Base-by-base conservation (phyloP, 2,888 invertebrate species). In the Drosophila nigricruria region DNA sequence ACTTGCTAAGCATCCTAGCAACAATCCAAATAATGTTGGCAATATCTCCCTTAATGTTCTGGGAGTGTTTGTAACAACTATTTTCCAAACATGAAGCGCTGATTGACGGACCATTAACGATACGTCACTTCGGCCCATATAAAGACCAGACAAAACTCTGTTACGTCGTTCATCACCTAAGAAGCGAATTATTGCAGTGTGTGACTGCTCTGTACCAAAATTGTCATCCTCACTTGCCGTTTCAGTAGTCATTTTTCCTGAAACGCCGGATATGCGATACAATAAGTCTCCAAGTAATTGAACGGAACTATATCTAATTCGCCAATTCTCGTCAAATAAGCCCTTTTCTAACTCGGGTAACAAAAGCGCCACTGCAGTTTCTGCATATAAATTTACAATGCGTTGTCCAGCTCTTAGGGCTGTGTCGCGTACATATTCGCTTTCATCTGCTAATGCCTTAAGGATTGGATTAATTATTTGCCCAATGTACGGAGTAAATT, bases 231-330 rank as follows among this genome's bases (percentile, higher is more conserved):
- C 99, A 79, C 97, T 97, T 0, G 98, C 98, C 0, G 98, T 98
- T 93, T 99, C 98, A 0, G 99, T 99, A 38, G 98, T 98, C 98
- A 99, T 99, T 94, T 99, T 99, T 60, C 99, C 99, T 32, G 98
- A 97, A 0, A 99, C 99, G 56, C 98, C 99, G 2, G 99, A 98
- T 78, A 99, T 97, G 71, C 98, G 96, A 93, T 99, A 99, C 27
- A 99, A 93, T 54, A 99, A 94, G 92, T 99, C 99, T 16, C 99
- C 99, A 38, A 99, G 93, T 32, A 99, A 94, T 92, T 99, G 98
- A 8, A 99, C 98, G 0, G 98, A 98, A 87, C 98, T 97, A 93
- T 95, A 97, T 73, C 99, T 94, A 84, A 99, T 99, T 59, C 99
- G 95, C 99, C 99, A 99, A 93, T 99, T 99, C 89, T 99, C 98